phyloP scores from a whole-genome alignment of 2,113 vertebrate genomes.

The Coreoperca whiteheadi region DNA sequence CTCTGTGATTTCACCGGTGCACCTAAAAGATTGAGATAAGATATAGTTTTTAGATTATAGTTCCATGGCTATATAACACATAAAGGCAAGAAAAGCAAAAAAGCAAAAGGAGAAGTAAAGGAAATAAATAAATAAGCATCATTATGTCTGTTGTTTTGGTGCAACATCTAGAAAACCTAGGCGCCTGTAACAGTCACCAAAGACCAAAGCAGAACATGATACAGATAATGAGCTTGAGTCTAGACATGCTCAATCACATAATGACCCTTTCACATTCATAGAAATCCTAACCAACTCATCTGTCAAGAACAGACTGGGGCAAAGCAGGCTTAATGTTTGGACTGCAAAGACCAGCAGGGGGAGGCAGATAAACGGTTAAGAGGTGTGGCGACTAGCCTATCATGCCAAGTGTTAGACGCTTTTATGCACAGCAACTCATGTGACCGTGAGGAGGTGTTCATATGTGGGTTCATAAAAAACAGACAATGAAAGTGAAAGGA shows the following conservation, averaged over 20 bases:
- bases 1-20: slow-evolving; percentile 92
- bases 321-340: slow-evolving; percentile 47
- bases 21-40: slow-evolving; percentile 88
- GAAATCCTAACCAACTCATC: slow-evolving; percentile 43
- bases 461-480: not conserved
- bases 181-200: slow-evolving; percentile 55
- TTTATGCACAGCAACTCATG: slow-evolving; percentile 14
- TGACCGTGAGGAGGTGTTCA: not conserved
- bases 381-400: not conserved
- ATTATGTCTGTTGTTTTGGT: slow-evolving; percentile 60
- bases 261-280: slow-evolving; percentile 46
- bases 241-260: slow-evolving; percentile 64
- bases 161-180: slow-evolving; percentile 64
- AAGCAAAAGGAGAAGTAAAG: slow-evolving; percentile 8
- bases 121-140: not conserved
- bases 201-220: slow-evolving; percentile 69
- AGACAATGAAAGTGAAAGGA: not conserved
- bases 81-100: slow-evolving; percentile 74
- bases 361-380: slow-evolving; percentile 52
- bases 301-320: slow-evolving; percentile 22
- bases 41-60: slow-evolving; percentile 69
- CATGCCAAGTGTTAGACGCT: slow-evolving; percentile 51
- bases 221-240: slow-evolving; percentile 37
- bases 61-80: slow-evolving; percentile 61
- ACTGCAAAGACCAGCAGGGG: slow-evolving; percentile 66